These are phyloP conservation scores for Eremophila alpestris DNA, from an alignment of 2,797 vertebrate genomes.

Conservation along the genomic window DNA sequence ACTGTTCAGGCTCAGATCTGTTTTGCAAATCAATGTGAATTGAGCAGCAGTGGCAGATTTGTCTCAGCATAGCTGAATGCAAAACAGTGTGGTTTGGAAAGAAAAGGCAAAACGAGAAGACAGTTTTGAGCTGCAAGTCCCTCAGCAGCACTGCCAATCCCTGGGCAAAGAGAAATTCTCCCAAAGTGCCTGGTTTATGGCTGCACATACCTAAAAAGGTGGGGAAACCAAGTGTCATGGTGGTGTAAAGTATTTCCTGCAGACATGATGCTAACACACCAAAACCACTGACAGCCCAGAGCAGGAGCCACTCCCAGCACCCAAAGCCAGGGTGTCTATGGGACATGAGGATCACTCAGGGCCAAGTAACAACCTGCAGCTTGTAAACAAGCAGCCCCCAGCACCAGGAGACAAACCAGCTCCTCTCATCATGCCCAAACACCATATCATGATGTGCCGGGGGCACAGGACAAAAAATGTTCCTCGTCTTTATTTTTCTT, in stretches of 20 bases:
- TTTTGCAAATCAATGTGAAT: conserved; percentile 7
- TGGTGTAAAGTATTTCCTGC: background rate
- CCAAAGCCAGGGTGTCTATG: background rate
- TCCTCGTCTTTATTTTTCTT: background rate
- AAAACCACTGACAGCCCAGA: background rate
- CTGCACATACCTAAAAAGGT: background rate
- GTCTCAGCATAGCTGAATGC: background rate
- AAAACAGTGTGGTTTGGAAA: background rate
- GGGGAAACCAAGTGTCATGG: background rate
- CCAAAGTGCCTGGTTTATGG: background rate
- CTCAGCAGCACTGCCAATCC: background rate
- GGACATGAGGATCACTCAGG: background rate
- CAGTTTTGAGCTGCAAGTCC: fast-evolving
- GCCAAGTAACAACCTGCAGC: background rate
- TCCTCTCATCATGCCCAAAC: background rate
- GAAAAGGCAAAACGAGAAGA: background rate
- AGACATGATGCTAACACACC: background rate
- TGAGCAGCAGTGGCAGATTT: conserved; percentile 44
- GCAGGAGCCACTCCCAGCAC: background rate
- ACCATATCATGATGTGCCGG: fast-evolving
- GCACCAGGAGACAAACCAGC: background rate
- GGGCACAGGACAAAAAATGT: background rate
- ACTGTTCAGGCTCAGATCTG: conserved; percentile 33
- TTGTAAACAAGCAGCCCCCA: background rate
- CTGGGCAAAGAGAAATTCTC: background rate